phyloP scores from a whole-genome alignment of 2,888 invertebrate species.

The Lepidocyrtinus sp. region DNA sequence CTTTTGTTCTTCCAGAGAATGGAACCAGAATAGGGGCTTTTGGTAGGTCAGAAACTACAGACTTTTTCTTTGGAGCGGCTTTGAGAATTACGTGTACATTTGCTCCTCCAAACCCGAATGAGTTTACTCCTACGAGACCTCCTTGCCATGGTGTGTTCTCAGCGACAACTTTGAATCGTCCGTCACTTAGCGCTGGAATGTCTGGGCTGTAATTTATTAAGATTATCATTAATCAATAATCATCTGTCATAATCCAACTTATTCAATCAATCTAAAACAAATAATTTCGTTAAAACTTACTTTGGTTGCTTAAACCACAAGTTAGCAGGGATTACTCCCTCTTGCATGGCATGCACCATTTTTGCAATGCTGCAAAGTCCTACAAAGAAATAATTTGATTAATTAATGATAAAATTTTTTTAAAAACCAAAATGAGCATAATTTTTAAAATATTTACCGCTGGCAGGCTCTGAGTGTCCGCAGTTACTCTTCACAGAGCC shows the following conservation, averaged over 20 bases:
- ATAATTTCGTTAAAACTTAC: too few relatives aligned
- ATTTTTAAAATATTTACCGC: slow-evolving; percentile 72
- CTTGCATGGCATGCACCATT: slow-evolving; percentile 93
- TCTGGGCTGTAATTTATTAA: too few relatives aligned
- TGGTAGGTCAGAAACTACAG: slow-evolving; percentile 46
- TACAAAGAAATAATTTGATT: slow-evolving; percentile 50
- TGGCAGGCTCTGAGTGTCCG: slow-evolving; percentile 97
- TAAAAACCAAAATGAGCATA: not conserved
- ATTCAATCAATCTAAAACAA: too few relatives aligned
- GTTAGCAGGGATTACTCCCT: slow-evolving; percentile 90
- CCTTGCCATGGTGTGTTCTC: slow-evolving; percentile 89
- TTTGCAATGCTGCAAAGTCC: slow-evolving; percentile 94
- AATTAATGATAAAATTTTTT: slow-evolving; percentile 1
- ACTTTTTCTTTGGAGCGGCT: slow-evolving; percentile 80
- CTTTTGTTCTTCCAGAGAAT: slow-evolving; percentile 89
- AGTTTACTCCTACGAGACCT: slow-evolving; percentile 94
- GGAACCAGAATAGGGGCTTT: slow-evolving; percentile 78
- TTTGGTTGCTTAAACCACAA: slow-evolving; percentile 92
- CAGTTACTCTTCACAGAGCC: slow-evolving; percentile 99
- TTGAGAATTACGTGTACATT: slow-evolving; percentile 93
- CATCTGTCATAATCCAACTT: too few relatives aligned
- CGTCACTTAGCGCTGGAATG: slow-evolving; percentile 92
- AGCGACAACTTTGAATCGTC: slow-evolving; percentile 90
- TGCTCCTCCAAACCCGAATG: slow-evolving; percentile 98
- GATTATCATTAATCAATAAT: too few relatives aligned